These are phyloP conservation scores for Eueremaeus valkanovi DNA, from an alignment of 2,888 invertebrate species.

Conservation along the genomic window DNA sequence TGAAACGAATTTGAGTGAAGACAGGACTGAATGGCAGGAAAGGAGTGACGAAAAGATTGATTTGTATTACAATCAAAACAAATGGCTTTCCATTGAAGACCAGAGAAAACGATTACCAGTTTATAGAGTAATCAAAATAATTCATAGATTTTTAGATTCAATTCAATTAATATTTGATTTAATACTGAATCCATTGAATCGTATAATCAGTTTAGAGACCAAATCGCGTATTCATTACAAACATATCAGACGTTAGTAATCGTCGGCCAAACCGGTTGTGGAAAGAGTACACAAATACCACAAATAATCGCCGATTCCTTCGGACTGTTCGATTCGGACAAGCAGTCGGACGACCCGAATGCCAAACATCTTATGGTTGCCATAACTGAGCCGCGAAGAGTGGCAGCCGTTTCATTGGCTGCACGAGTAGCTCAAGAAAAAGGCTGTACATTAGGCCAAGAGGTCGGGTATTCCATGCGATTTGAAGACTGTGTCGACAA, in stretches of 20 bases:
- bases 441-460: constrained; percentile 67
- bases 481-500: constrained; percentile 56
- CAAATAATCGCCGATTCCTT: constrained; percentile 86
- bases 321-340: constrained; percentile 36
- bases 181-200: not conserved
- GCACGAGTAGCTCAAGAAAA: constrained; percentile 82
- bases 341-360: not conserved
- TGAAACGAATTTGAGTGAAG: not conserved
- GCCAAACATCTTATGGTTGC: constrained; percentile 62
- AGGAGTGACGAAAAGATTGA: not conserved
- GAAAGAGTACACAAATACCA: constrained; percentile 92
- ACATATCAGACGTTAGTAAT: constrained; percentile 79
- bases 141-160: too few species aligned
- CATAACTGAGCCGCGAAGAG: constrained; percentile 85
- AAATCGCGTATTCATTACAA: constrained; percentile 73
- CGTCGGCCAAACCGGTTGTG: constrained; percentile 89
- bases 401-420: constrained; percentile 83
- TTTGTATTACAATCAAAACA: constrained; percentile 64
- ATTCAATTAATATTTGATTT: not conserved
- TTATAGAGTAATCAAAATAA: constrained; percentile 43
- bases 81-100: constrained; percentile 73
- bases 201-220: constrained; percentile 39
- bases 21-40: not conserved
- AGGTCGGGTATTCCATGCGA: constrained; percentile 79
- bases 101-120: constrained; percentile 46